Evolutionary conservation across 2,888 invertebrate species (phyloP).

Genomic region (Polymixis lichenea): DNA sequence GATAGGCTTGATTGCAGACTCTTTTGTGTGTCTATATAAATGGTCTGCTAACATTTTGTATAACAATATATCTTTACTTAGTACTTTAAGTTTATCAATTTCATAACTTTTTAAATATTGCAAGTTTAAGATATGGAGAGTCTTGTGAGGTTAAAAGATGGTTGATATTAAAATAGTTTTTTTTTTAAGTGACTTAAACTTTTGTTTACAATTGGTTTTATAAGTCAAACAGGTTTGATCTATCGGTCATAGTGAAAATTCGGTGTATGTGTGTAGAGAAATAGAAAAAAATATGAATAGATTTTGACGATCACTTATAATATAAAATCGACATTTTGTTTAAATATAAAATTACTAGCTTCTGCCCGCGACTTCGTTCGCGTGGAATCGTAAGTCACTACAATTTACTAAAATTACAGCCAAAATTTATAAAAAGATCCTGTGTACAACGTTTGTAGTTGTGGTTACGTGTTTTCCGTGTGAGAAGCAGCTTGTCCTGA

Average conservation of each 20-base stretch:
- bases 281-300: not conserved
- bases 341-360: not conserved
- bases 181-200: not conserved
- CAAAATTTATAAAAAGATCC: too few species aligned
- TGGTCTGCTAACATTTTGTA: conserved; percentile 11
- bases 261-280: not conserved
- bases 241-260: not conserved
- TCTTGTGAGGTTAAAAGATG: not conserved
- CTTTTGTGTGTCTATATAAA: conserved; percentile 28
- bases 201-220: not conserved
- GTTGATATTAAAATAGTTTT: conserved; percentile 5
- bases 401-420: too few species aligned
- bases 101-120: conserved; percentile 16
- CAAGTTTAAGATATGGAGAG: not conserved
- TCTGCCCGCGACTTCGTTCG: too few species aligned
- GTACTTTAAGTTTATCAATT: conserved; percentile 8
- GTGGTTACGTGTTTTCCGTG: too few species aligned
- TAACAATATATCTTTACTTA: conserved; percentile 1
- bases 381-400: too few species aligned
- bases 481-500: too few species aligned
- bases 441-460: too few species aligned
- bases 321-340: not conserved
- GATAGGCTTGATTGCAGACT: conserved; percentile 38
- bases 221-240: not conserved
- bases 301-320: not conserved